Percentiles rank a stretch among this genome's conserved stretches.
These are phyloP conservation scores for Drosophila falleni DNA, from an alignment of 2,888 invertebrate genomes.

Conservation along the genomic window DNA sequence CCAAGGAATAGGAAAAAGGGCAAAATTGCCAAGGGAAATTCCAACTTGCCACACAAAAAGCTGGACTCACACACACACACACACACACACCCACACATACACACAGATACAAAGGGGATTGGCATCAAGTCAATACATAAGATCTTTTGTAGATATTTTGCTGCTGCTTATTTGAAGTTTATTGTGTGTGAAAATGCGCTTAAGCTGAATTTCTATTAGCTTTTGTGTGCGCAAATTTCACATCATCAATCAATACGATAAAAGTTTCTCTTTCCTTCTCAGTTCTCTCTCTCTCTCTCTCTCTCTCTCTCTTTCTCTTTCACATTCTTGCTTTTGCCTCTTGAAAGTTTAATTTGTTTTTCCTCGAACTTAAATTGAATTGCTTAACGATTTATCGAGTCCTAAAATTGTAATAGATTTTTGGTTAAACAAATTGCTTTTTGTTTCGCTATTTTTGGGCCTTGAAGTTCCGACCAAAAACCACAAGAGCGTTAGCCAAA, in stretches of 20 bases:
- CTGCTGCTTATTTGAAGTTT: slow-evolving; percentile 80
- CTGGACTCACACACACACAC: slow-evolving; percentile 9
- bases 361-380: slow-evolving; percentile 21
- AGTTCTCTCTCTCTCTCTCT: background rate
- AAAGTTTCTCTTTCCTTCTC: slow-evolving; percentile 45
- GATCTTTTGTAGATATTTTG: slow-evolving; percentile 60
- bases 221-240: slow-evolving; percentile 79
- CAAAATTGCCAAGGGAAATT: slow-evolving; percentile 52
- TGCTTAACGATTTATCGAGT: slow-evolving; percentile 16
- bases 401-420: slow-evolving; percentile 38
- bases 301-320: slow-evolving; percentile 3
- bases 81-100: too few species aligned
- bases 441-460: slow-evolving; percentile 9
- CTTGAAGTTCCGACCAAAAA: slow-evolving; percentile 37
- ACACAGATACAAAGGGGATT: background rate
- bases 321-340: slow-evolving; percentile 8
- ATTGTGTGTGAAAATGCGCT: slow-evolving; percentile 83
- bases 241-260: slow-evolving; percentile 83
- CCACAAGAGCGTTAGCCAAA: slow-evolving; percentile 38
- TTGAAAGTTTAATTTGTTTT: slow-evolving; percentile 47
- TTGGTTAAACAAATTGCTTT: slow-evolving; percentile 58
- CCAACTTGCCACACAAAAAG: slow-evolving; percentile 15
- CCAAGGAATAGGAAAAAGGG: slow-evolving; percentile 46
- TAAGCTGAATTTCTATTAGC: slow-evolving; percentile 82
- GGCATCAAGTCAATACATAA: slow-evolving; percentile 62